Conservation (phyloP, 2,113 vertebrate species). For the Protobothrops flavoviridis region DNA sequence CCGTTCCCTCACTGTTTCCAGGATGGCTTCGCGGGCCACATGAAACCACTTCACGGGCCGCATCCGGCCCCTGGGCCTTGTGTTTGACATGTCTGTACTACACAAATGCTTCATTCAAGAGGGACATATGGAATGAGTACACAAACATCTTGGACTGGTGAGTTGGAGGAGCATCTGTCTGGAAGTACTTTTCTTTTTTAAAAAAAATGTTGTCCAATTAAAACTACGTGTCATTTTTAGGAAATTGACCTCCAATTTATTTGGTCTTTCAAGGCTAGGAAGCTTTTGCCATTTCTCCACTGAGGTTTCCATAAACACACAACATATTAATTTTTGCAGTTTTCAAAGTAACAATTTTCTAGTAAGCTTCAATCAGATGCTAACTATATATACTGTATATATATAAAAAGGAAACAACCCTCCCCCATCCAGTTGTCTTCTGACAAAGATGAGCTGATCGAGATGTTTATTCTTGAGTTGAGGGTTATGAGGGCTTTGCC, state of each 20-base stretch:
- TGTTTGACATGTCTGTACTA: no score
- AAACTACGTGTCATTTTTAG: neutral
- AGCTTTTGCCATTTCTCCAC: neutral
- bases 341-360: neutral
- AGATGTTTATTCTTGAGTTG: slow-evolving; percentile 34
- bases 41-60: no score
- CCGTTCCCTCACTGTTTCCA: no score
- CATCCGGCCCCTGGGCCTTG: no score
- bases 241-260: neutral
- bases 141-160: no score
- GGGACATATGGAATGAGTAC: no score
- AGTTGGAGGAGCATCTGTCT: neutral
- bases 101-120: no score
- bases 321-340: neutral
- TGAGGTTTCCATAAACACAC: neutral
- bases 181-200: neutral
- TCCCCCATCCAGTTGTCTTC: neutral
- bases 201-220: neutral
- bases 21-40: no score
- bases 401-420: neutral
- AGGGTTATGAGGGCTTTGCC: slow-evolving; percentile 12
- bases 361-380: neutral
- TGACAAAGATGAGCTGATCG: slow-evolving; percentile 10
- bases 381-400: neutral
- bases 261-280: neutral